Evolutionary conservation across 2,113 vertebrate genomes (phyloP).

Genomic region (Gila orcuttii): DNA sequence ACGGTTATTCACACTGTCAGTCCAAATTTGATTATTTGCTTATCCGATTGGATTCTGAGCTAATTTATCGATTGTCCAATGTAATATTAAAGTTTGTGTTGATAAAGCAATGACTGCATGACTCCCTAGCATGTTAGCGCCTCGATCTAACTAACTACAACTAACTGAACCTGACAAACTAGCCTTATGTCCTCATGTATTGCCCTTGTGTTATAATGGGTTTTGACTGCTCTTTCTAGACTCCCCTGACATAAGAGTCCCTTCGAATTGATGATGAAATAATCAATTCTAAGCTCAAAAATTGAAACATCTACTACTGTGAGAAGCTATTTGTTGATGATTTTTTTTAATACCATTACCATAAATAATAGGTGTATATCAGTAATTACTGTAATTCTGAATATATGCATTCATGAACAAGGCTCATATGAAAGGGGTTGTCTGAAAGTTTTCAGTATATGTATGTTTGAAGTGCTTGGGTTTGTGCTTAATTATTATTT

Average conservation of each 20-base stretch:
- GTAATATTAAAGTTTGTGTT: no score
- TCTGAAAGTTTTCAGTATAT: background rate
- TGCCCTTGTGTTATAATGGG: background rate
- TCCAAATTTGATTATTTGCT: no score
- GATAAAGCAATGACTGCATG: constrained; percentile 64
- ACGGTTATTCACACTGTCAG: no score
- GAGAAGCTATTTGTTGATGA: no score
- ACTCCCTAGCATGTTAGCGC: constrained; percentile 59
- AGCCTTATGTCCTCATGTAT: background rate
- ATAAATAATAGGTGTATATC: background rate
- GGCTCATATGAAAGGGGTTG: background rate
- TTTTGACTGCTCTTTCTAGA: background rate
- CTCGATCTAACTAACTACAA: constrained; percentile 35
- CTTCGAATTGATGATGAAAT: no score
- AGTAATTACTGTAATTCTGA: background rate
- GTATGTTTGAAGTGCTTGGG: background rate
- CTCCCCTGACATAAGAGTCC: constrained; percentile 15
- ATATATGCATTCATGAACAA: background rate
- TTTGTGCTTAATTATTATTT: background rate
- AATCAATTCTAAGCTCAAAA: background rate
- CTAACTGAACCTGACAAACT: constrained; percentile 52
- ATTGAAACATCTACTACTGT: no score
- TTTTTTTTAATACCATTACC: background rate
- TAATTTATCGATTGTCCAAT: no score
- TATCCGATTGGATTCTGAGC: no score